Evolutionary conservation across 2,113 vertebrate species (phyloP), one percentile per base, ranked within the genome.

Genomic region (Myanophis thanlyinensis): DNA sequence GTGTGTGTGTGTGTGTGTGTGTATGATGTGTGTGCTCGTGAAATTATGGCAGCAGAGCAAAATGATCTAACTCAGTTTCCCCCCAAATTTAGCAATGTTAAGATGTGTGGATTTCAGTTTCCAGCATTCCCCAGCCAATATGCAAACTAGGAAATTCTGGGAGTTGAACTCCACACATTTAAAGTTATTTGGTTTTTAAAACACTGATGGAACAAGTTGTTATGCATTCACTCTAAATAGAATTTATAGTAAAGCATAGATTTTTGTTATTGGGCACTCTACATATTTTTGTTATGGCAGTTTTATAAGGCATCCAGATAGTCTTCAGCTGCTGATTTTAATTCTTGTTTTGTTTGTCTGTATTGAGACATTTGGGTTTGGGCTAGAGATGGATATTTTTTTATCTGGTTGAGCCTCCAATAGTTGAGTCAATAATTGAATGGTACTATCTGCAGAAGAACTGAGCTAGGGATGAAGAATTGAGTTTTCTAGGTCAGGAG

Each of bases 21-120:
- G n/a, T n/a, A n/a, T n/a, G n/a, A n/a, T n/a, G n/a, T n/a, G n/a
- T n/a, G n/a, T n/a, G 11, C 49, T 51, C 49, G 13, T 51, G 11
- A 51, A 51, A 51, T 51, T 10, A 51, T 51, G 49, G 54, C 51
- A 90, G 80, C 40, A 94, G 91, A 95, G 53, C 40, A 93, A 56
- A 95, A 91, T 95, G 93, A 89, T 90, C 85, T 67, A 85, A 62
- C 59, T 62, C 27, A 13, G 27, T 62, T n/a, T 12, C 1, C 1
- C 54, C 54, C 1, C 59, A 62, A 62, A 62, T 11, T n/a, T 62
- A 11, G 27, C n/a, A n/a, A n/a, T n/a, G n/a, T 62, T 62, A 62
- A 30, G 11, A 62, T 62, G 59, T 62, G 27, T 62, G 59, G 59
- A n/a, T 30, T n/a, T 62, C 27, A 62, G 1, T 12, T 62, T 27